These are phyloP conservation scores for Sebastes kiyomatsui DNA, from an alignment of 2,797 vertebrate genomes.

Conservation along the genomic window DNA sequence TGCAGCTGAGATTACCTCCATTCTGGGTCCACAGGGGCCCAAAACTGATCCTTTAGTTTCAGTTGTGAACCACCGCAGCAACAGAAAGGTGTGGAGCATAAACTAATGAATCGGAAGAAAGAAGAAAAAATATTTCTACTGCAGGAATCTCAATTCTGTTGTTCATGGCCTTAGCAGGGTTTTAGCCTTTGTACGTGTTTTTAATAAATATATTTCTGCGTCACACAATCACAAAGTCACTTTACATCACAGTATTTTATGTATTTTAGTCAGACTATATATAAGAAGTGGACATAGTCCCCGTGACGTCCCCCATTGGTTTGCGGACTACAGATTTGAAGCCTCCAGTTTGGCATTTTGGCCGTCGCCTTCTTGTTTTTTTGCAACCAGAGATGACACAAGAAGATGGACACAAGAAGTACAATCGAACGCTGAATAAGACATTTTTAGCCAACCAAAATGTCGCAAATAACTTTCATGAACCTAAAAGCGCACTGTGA, in stretches of 20 bases:
- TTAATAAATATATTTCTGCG: background rate
- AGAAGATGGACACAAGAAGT: no score
- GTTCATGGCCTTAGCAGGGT: background rate
- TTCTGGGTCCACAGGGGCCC: slow-evolving; percentile 31
- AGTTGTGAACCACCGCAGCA: background rate
- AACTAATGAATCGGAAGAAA: background rate
- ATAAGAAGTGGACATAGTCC: background rate
- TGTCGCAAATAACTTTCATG: no score
- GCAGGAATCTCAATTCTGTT: background rate
- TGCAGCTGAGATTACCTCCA: slow-evolving; percentile 49
- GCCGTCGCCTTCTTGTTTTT: rapidly evolving
- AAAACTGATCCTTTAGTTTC: slow-evolving; percentile 12
- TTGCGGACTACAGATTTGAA: background rate
- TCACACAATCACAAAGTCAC: background rate
- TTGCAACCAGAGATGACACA: no score
- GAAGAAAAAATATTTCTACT: background rate
- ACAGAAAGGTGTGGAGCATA: background rate
- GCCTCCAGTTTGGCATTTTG: no score
- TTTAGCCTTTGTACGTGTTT: background rate
- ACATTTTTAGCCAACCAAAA: no score
- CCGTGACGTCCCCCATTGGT: background rate
- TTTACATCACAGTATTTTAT: background rate
- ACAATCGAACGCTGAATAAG: no score
- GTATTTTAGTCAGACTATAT: background rate
- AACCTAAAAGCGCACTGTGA: no score